Evolutionary conservation across 2,888 invertebrate genomes (phyloP), one percentile per base, ranked within the genome.

Genomic region (Drosophila affinis): DNA sequence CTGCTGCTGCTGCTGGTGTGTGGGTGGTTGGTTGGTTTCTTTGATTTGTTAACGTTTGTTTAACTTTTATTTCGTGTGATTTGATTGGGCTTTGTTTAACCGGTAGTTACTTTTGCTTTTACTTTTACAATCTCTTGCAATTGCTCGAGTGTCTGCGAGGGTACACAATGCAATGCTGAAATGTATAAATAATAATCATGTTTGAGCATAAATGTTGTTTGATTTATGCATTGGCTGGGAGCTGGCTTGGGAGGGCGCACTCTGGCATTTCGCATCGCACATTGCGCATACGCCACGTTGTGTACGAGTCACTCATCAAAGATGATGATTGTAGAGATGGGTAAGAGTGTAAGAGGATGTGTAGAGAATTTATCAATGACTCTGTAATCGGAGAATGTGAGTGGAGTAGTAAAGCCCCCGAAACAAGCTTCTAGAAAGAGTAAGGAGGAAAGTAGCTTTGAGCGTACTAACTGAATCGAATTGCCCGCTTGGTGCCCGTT

Each of bases 61-160:
- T 60, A 56, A 46, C 34, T 64, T 58, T 54, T 74, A 45, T 60
- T 71, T 44, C 55, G 47, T 62, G 4, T 55, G 63, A 61, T 71
- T 75, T 72, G 39, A 67, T 75, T 78, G 75, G 64, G 67, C 62
- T 74, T 81, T 80, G 72, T 81, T 84, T 84, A 80, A 77, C 75
- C 74, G 73, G 67, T 77, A 80, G 85, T 82, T 84, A 48, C 55
- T 62, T 73, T 64, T 78, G 83, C 81, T 78, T 73, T 64, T 78
- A 80, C 81, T 78, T 79, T 87, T 56, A 52, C 75, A 73, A 78
- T 65, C 79, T 81, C 84, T 87, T 72, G 81, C 85, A 82, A 85
- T 46, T 71, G 54, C 69, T 68, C 72, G 65, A 73, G 65, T 73
- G 54, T 58, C 67, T 63, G 81, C 67, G 70, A 63, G 67, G 29